Evolutionary conservation across 2,888 invertebrate genomes (phyloP).

Genomic region (Zootermopsis nevadensis): DNA sequence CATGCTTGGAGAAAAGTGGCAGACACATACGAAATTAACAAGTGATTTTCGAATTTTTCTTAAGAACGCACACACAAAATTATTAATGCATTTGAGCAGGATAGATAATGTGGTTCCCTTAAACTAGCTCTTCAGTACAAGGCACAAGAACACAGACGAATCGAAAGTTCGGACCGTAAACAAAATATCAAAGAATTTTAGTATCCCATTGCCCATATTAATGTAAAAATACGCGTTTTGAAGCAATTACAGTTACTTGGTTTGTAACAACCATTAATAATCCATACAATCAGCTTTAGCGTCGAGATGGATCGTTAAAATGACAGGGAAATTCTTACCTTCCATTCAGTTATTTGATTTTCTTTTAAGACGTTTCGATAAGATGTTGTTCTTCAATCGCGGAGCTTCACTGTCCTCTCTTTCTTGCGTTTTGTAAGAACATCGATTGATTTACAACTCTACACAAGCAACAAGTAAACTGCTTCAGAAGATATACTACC

Average conservation of each 20-base stretch:
- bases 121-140: no score
- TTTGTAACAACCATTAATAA: neutral
- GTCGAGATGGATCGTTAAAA: neutral
- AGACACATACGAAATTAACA: no score
- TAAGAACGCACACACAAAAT: no score
- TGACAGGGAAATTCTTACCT: neutral
- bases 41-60: no score
- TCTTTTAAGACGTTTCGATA: neutral
- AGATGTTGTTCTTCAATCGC: neutral
- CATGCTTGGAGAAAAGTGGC: no score
- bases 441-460: neutral
- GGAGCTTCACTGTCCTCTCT: neutral
- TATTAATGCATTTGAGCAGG: no score
- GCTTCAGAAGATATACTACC: neutral
- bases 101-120: no score
- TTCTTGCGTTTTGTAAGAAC: neutral
- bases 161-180: no score
- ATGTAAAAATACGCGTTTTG: neutral
- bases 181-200: no score
- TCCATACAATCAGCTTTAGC: neutral
- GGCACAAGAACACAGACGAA: no score
- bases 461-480: neutral
- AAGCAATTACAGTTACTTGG: neutral
- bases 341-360: neutral
- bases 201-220: no score